Conservation (phyloP, 2,888 invertebrate species). For the Hartigia nigra region DNA sequence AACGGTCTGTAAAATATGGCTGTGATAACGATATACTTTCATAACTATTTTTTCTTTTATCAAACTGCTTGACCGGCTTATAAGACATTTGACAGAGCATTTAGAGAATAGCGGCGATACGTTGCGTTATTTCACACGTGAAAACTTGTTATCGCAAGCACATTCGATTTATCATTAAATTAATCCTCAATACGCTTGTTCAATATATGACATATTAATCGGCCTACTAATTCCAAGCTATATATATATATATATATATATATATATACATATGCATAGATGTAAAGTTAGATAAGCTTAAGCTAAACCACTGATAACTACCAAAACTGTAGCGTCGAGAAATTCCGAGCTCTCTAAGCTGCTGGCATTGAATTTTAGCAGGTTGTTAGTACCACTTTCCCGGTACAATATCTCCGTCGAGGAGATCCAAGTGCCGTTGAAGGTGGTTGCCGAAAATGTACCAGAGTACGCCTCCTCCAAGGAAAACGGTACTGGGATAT, state of each 20-base stretch:
- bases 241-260: too few relatives aligned
- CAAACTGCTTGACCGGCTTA: neutral
- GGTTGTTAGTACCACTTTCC: slow-evolving; percentile 38
- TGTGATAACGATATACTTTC: neutral
- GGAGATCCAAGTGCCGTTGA: slow-evolving; percentile 68
- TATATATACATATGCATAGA: too few relatives aligned
- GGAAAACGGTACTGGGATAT: slow-evolving; percentile 46
- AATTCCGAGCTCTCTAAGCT: slow-evolving; percentile 37
- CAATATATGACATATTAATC: too few relatives aligned
- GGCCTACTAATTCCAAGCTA: too few relatives aligned
- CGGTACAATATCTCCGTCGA: slow-evolving; percentile 57
- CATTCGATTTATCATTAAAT: neutral
- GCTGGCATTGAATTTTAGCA: slow-evolving; percentile 53
- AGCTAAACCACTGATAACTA: slow-evolving; percentile 18
- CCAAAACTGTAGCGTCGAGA: slow-evolving; percentile 34
- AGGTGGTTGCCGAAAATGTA: slow-evolving; percentile 51
- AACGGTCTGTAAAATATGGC: neutral
- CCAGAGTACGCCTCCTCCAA: slow-evolving; percentile 62
- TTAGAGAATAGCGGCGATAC: neutral
- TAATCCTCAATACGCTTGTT: neutral
- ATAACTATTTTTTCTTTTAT: neutral
- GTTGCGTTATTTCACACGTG: neutral
- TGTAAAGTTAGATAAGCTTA: slow-evolving; percentile 6
- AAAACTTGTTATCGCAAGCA: neutral
- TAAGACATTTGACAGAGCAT: neutral